Evolutionary conservation across 2,888 invertebrate genomes (phyloP), one percentile per base, ranked within the genome.

Genomic region (Drosophila histrio): DNA sequence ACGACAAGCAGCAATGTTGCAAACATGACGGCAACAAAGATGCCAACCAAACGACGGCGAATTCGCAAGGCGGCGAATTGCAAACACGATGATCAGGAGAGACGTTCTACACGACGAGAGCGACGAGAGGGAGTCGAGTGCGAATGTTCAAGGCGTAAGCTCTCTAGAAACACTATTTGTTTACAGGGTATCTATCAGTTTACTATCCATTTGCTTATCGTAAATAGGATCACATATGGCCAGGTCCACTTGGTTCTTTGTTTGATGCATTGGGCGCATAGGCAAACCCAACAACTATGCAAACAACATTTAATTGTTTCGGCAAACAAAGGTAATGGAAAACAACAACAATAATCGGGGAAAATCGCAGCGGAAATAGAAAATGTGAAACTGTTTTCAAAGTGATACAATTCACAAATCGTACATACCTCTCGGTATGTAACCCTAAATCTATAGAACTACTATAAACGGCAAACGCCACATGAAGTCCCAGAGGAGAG

Each of bases 231-330:
- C 83, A 66, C 86, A 77, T 86, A 74, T 71, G 70, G 66, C 62
- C 54, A 34, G 65, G 39, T 22, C 50, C n/a, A 22, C 13, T 34
- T 54, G 57, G 47, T 43, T 46, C 43, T 54, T 77, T 72, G 58
- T 63, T 15, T 43, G 54, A 26, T 44, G 21, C 30, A 7, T 41
- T 30, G 24, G 34, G 28, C 17, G 39, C 36, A 56, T 43, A 36
- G 53, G 43, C 19, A 26, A 58, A 63, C 64, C 65, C 61, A 61
- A 76, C 65, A 67, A 66, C 87, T 82, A 87, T 83, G 83, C 83
- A 85, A 85, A 85, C 80, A 85, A 72, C 71, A 86, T 88, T 85
- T 85, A 88, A 85, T 85, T 85, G 88, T 85, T 88, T 85, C 68
- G 73, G 65, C 81, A 86, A 84, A 84, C 87, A 84, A 84, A 69